These are phyloP conservation scores for Mya arenaria DNA, from an alignment of 1,140 invertebrate genomes.

Conservation along the genomic window DNA sequence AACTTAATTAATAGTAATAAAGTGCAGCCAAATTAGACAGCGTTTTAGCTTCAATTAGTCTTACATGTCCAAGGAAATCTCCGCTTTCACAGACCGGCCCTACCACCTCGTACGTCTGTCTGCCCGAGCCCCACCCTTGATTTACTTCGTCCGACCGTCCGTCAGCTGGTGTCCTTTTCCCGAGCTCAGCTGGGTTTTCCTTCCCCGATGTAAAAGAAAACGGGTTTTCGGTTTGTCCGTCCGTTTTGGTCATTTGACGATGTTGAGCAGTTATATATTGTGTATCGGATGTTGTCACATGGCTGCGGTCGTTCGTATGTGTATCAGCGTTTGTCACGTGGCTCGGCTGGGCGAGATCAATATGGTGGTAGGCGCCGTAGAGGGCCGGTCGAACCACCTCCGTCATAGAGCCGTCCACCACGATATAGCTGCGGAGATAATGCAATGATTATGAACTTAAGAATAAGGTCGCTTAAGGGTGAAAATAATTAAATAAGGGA, in stretches of 20 bases:
- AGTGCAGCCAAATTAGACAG: too few species aligned
- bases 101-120: conserved; percentile 79
- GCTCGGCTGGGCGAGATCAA: conserved; percentile 68
- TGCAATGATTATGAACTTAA: not conserved
- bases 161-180: not conserved
- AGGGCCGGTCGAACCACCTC: conserved; percentile 81
- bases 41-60: too few species aligned
- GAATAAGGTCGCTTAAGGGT: too few species aligned
- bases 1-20: too few species aligned
- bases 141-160: not conserved
- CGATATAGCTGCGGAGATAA: conserved; percentile 66
- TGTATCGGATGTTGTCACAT: too few species aligned
- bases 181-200: not conserved
- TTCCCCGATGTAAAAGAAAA: not conserved
- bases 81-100: conserved; percentile 82
- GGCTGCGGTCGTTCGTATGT: not conserved
- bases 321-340: not conserved
- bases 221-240: not conserved
- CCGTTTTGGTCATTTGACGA: not conserved
- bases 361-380: conserved; percentile 80
- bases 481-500: too few species aligned
- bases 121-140: not conserved
- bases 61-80: conserved; percentile 81
- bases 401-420: conserved; percentile 77
- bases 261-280: too few species aligned